Base-by-base conservation (phyloP, 2,888 invertebrate species). In the Heliconius cydno region DNA sequence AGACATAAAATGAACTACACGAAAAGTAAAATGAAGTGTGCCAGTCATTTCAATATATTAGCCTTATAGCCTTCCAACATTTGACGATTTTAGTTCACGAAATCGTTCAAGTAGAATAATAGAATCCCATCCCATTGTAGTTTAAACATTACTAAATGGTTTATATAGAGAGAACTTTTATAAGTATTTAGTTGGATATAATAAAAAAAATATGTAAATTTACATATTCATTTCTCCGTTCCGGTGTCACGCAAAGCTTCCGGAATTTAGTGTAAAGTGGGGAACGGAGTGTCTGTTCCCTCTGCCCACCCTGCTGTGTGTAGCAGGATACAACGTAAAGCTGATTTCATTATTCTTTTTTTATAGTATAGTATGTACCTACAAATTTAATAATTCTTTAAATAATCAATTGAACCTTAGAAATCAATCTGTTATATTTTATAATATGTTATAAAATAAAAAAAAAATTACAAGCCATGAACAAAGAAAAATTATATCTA, bases 1-100 rank as follows among this genome's bases (percentile, higher is more conserved):
- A 81, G 81, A 81, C 74, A 81, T 81, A 82, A 82, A 82, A 82
- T 52, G 77, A 80, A 77, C 46, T 74, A 78, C 77, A 74, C 68
- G 75, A 76, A 79, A 78, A 80, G 70, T 68, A 77, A 30, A 79
- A 81, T 65, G 67, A 78, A 83, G 80, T 81, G 79, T 80, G 76
- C 79, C 60, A 81, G 77, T 72, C 76, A 77, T 78, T 82, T 83
- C 79, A 82, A 83, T 83, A 78, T 76, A 82, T 83, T 83, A 78
- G 82, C 80, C 74, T 81, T 80, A 71, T 83, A 78, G 82, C 79
- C 74, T 81, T 80, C 74, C 78, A 41, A 76, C 76, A 78, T 81
- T 70, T 67, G 78, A 79, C 76, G 67, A 81, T 82, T 81, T 79
- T 82, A 80, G 72, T 78, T 82, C 80, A 79, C 76, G 79, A 77